Evolutionary conservation across 2,888 invertebrate genomes (phyloP).

Genomic region (Adelphocoris suturalis): DNA sequence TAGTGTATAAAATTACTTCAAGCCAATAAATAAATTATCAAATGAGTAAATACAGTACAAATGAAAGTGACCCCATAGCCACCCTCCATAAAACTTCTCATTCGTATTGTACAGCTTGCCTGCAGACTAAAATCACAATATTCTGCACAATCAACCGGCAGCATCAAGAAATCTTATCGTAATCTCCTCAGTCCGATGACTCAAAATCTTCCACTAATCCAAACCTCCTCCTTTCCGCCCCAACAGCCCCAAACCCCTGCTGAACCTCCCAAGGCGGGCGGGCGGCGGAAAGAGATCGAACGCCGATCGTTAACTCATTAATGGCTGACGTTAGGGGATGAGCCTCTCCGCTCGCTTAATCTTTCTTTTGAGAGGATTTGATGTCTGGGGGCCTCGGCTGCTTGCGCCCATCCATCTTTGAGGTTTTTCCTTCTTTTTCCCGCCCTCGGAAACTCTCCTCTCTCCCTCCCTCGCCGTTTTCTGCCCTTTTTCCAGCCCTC

Average conservation of each 20-base stretch:
- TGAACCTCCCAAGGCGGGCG: neutral
- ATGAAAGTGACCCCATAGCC: too few species aligned
- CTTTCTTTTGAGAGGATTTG: slow-evolving; percentile 75
- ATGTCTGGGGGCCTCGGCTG: slow-evolving; percentile 75
- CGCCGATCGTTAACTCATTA: slow-evolving; percentile 75
- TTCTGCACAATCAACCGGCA: too few species aligned
- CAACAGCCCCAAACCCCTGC: neutral
- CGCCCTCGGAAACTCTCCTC: slow-evolving; percentile 47
- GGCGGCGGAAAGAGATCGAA: slow-evolving; percentile 62
- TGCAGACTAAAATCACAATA: too few species aligned
- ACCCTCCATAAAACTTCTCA: too few species aligned
- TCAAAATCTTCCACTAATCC: slow-evolving; percentile 23
- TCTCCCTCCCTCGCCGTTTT: neutral
- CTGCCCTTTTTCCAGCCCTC: slow-evolving; percentile 16
- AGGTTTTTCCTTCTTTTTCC: slow-evolving; percentile 73
- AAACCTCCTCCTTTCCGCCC: too few species aligned
- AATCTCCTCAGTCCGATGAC: neutral
- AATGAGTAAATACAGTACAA: too few species aligned
- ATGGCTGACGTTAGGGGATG: slow-evolving; percentile 71
- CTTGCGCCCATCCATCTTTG: slow-evolving; percentile 76
- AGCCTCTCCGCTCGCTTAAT: slow-evolving; percentile 75
- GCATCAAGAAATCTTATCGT: too few species aligned
- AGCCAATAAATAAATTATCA: too few species aligned
- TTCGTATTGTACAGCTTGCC: too few species aligned
- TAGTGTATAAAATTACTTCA: too few species aligned